Evolutionary conservation across 2,888 invertebrate species (phyloP).

Genomic region (Meta bourneti): DNA sequence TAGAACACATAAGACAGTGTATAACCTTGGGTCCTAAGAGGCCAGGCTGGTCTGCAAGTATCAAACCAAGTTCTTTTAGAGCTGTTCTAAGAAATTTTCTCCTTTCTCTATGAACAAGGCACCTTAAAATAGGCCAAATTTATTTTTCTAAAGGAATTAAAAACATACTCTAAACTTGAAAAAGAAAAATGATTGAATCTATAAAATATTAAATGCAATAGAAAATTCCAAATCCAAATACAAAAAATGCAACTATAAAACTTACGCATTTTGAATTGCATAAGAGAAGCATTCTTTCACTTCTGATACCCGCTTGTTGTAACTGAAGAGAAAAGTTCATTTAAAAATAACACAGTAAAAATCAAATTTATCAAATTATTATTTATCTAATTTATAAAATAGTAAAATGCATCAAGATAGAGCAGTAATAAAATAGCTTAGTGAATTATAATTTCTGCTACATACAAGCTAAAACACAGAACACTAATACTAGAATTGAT

Average conservation of each 20-base stretch:
- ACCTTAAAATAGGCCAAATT: conserved; percentile 81
- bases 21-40: conserved; percentile 93
- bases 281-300: conserved; percentile 96
- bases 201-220: not conserved
- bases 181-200: too few species aligned
- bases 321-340: conserved; percentile 80
- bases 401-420: too few species aligned
- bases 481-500: too few species aligned
- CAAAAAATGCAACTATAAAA: not conserved
- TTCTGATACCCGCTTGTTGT: conserved; percentile 94
- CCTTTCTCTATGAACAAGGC: conserved; percentile 94
- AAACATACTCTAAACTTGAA: not conserved
- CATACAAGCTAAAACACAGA: not conserved
- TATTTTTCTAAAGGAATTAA: conserved; percentile 45
- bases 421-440: too few species aligned
- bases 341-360: not conserved
- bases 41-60: conserved; percentile 98
- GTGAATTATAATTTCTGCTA: too few species aligned
- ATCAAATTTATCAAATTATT: conserved; percentile 75
- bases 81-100: conserved; percentile 97
- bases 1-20: not conserved
- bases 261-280: conserved; percentile 91
- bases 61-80: conserved; percentile 94
- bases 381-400: conserved; percentile 75
- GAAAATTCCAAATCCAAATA: not conserved